phyloP scores from a whole-genome alignment of 2,797 vertebrate genomes.

The Alexandromys oeconomus region DNA sequence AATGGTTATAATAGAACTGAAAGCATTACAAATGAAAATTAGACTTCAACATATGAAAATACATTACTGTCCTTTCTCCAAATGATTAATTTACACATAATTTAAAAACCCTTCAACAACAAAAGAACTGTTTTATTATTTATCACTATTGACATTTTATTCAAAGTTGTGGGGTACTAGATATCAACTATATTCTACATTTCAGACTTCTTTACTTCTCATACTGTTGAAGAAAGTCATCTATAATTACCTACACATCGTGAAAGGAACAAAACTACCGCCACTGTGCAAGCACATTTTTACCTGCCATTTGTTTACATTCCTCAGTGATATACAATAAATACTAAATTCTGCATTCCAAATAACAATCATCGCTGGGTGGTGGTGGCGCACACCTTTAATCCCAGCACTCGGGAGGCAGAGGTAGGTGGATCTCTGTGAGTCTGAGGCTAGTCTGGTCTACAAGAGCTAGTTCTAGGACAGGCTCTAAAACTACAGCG shows the following conservation, averaged over 20 bases:
- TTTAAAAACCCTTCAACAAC: slow-evolving; percentile 16
- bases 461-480: too few relatives aligned
- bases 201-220: slow-evolving; percentile 44
- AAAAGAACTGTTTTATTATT: slow-evolving; percentile 14
- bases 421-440: too few relatives aligned
- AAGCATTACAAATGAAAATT: slow-evolving; percentile 60
- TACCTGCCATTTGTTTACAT: neutral
- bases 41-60: slow-evolving; percentile 12
- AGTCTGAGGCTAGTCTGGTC: too few relatives aligned
- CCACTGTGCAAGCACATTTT: neutral
- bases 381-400: too few relatives aligned
- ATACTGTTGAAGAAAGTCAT: slow-evolving; percentile 13
- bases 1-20: slow-evolving; percentile 86
- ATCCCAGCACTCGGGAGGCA: too few relatives aligned
- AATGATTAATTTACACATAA: slow-evolving; percentile 4
- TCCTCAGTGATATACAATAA: neutral
- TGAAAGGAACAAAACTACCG: neutral
- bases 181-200: neutral
- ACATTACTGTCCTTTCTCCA: slow-evolving; percentile 1
- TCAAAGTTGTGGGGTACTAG: neutral
- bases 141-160: slow-evolving; percentile 19
- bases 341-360: neutral
- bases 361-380: neutral
- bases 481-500: too few relatives aligned
- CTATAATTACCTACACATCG: neutral